Evolutionary conservation across 2,797 vertebrate species (phyloP).

Genomic region (Amphiprion clarkii): DNA sequence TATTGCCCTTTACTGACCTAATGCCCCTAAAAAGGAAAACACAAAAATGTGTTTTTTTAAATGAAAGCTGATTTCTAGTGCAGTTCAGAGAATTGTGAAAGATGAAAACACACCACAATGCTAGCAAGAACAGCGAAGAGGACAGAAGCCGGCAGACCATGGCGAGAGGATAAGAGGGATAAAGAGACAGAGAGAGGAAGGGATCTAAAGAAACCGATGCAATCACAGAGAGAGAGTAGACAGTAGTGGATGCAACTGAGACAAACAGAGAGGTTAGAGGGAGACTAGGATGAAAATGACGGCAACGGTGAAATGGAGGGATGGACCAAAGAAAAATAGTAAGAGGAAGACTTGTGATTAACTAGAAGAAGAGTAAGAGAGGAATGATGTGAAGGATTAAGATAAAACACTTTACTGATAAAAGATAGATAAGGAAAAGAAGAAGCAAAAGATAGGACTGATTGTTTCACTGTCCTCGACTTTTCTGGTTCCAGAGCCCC

Average conservation of each 20-base stretch:
- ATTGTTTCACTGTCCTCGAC: too few species aligned
- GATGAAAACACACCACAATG: constrained; percentile 23
- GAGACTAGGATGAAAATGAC: constrained; percentile 12
- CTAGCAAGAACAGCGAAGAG: constrained; percentile 27
- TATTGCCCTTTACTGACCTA: too few species aligned
- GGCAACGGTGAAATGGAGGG: constrained; percentile 9
- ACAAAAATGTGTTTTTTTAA: background rate
- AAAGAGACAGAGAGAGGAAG: background rate
- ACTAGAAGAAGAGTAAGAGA: background rate
- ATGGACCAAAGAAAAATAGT: background rate
- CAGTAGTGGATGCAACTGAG: background rate
- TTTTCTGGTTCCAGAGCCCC: too few species aligned
- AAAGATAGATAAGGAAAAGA: background rate
- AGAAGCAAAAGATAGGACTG: background rate
- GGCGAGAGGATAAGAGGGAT: constrained; percentile 33
- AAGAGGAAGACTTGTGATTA: background rate
- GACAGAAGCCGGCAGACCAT: background rate
- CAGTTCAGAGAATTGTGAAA: constrained; percentile 19
- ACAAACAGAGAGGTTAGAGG: constrained; percentile 18
- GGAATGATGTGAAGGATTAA: background rate
- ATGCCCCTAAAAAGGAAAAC: too few species aligned
- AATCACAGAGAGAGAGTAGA: background rate
- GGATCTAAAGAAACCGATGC: constrained; percentile 19
- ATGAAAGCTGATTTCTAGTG: constrained; percentile 1
- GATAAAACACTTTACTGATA: background rate